phyloP scores from a whole-genome alignment of 2,113 vertebrate genomes.

The Oriolus oriolus region DNA sequence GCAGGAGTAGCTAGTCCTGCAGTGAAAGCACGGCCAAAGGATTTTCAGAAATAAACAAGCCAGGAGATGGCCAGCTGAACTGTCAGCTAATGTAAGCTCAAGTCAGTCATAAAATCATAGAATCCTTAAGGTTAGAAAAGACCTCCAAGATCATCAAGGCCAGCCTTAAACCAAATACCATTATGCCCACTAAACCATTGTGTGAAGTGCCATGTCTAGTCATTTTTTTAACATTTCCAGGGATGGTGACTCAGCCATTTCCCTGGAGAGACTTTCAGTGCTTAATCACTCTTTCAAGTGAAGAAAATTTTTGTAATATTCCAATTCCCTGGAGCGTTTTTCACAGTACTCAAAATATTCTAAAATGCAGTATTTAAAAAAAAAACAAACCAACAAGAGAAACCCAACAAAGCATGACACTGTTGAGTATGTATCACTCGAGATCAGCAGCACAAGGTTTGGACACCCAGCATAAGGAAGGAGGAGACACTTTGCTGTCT shows the following conservation, averaged over 20 bases:
- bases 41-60: not conserved
- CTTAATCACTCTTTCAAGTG: not conserved
- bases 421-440: not conserved
- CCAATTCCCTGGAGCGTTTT: not conserved
- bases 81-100: not conserved
- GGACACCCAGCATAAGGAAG: not conserved
- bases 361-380: not conserved
- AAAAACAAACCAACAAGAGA: too few species aligned
- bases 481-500: not conserved
- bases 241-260: not conserved
- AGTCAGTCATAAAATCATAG: not conserved
- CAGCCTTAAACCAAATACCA: not conserved
- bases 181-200: not conserved
- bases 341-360: not conserved
- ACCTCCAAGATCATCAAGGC: not conserved
- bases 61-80: not conserved
- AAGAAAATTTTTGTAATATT: not conserved
- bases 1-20: not conserved
- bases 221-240: not conserved
- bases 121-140: not conserved
- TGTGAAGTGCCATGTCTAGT: not conserved
- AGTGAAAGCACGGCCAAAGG: not conserved
- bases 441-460: not conserved
- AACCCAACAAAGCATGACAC: not conserved
- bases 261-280: not conserved